Percentiles rank a stretch among this genome's conserved stretches.
Evolutionary conservation across 1,140 invertebrate species (phyloP).

Genomic region (Drosophila sechellia): DNA sequence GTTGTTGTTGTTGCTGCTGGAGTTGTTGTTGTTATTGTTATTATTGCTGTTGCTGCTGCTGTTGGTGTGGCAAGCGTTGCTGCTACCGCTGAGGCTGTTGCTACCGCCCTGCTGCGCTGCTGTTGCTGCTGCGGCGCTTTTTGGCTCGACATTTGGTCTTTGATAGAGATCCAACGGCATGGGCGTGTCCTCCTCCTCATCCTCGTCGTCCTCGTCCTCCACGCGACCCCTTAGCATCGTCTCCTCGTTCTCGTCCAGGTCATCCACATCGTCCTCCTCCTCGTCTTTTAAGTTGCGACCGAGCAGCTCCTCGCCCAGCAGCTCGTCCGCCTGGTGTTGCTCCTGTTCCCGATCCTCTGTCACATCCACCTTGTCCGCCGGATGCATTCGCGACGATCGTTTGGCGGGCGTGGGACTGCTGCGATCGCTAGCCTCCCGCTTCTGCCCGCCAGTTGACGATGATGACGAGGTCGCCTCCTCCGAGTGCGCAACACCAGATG

Average conservation of each 20-base stretch:
- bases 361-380: slow-evolving; percentile 3
- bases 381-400: slow-evolving; percentile 34
- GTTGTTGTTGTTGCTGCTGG: slow-evolving; percentile 30
- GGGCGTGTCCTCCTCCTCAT: slow-evolving; percentile 69
- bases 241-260: slow-evolving; percentile 47
- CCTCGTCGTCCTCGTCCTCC: slow-evolving; percentile 46
- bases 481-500: slow-evolving; percentile 10
- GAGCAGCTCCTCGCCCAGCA: slow-evolving; percentile 15
- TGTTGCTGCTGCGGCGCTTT: slow-evolving; percentile 26
- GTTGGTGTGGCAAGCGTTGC: slow-evolving; percentile 28
- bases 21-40: slow-evolving; percentile 9
- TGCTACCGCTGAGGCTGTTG: slow-evolving; percentile 33
- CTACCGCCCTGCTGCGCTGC: slow-evolving; percentile 30
- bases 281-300: slow-evolving; percentile 29
- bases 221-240: slow-evolving; percentile 18
- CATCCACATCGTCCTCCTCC: slow-evolving; percentile 37
- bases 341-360: slow-evolving; percentile 7
- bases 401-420: slow-evolving; percentile 82
- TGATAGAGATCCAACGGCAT: slow-evolving; percentile 83
- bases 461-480: slow-evolving; percentile 38
- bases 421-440: slow-evolving; percentile 70
- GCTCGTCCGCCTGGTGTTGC: slow-evolving; percentile 21
- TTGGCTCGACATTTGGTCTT: slow-evolving; percentile 58
- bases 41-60: slow-evolving; percentile 22
- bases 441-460: slow-evolving; percentile 7